A percentile compares a stretch with the other conserved stretches of the same genome.
phyloP scores from a whole-genome alignment of 2,113 vertebrate genomes.

The Paradoxurus hermaphroditus region DNA sequence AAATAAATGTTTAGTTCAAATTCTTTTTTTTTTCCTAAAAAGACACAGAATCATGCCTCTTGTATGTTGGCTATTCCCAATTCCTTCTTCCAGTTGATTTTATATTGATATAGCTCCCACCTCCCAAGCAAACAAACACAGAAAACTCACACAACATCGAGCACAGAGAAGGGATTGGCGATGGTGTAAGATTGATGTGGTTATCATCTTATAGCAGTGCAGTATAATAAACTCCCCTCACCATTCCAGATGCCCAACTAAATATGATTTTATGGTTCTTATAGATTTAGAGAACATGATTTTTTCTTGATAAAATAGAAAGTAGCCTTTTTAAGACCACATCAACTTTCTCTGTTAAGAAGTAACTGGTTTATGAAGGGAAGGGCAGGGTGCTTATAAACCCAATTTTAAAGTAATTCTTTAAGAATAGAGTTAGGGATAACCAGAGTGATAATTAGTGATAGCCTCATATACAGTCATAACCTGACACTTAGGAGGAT shows the following conservation, averaged over 20 bases:
- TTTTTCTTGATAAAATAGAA: not conserved
- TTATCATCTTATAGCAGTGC: not conserved
- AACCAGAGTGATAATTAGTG: not conserved
- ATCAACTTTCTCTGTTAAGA: not conserved
- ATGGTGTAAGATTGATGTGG: rapidly evolving
- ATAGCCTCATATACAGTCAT: not conserved
- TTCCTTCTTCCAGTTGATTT: not conserved
- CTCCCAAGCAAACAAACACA: not conserved
- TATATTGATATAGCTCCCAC: not conserved
- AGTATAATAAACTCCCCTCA: not conserved
- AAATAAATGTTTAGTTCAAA: not conserved
- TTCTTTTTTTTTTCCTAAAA: not conserved
- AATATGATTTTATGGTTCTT: not conserved
- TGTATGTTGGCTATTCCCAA: not conserved
- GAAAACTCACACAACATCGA: not conserved
- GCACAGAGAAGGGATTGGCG: not conserved
- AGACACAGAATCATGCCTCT: not conserved
- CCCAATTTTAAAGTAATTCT: not conserved
- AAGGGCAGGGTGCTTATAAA: not conserved
- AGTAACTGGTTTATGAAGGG: not conserved
- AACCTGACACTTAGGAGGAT: not conserved
- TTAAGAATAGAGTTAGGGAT: not conserved
- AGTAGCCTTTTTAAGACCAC: not conserved
- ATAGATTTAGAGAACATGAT: not conserved
- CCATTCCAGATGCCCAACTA: not conserved